Evolutionary conservation across 2,888 invertebrate genomes (phyloP).

Genomic region (Diloba caeruleocephala): DNA sequence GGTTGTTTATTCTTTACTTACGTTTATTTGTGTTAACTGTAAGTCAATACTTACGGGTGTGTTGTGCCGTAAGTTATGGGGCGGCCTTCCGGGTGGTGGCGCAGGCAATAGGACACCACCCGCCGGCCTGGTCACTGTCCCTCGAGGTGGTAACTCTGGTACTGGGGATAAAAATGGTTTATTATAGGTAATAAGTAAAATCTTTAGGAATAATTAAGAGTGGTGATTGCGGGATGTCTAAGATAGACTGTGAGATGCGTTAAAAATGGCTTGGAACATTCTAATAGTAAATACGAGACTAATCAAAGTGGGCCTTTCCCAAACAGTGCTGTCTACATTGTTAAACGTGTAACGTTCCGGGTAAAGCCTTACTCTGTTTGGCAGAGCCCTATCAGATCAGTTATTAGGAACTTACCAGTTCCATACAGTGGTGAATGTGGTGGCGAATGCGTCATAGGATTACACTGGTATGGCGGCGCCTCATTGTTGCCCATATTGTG

Average conservation of each 20-base stretch:
- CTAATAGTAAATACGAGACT: too few relatives aligned
- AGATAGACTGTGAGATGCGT: too few relatives aligned
- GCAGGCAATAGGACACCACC: constrained; percentile 88
- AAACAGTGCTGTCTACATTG: too few relatives aligned
- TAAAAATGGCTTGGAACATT: too few relatives aligned
- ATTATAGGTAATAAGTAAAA: background rate
- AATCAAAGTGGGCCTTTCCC: too few relatives aligned
- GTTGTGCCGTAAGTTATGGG: constrained; percentile 77
- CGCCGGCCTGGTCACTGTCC: constrained; percentile 94
- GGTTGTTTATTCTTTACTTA: too few relatives aligned
- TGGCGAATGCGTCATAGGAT: constrained; percentile 81
- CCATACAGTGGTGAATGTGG: constrained; percentile 89
- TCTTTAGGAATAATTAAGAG: too few relatives aligned
- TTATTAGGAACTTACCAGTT: constrained; percentile 82
- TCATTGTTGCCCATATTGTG: constrained; percentile 74
- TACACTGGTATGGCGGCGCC: constrained; percentile 78
- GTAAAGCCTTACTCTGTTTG: too few relatives aligned
- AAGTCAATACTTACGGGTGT: constrained; percentile 74
- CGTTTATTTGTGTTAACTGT: too few relatives aligned
- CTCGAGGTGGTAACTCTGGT: constrained; percentile 95
- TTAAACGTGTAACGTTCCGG: too few relatives aligned
- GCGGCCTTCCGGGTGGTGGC: constrained; percentile 79
- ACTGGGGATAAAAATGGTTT: constrained; percentile 67
- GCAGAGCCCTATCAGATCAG: too few relatives aligned
- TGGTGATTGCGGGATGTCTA: too few relatives aligned